Evolutionary conservation across 2,888 invertebrate genomes (phyloP).

Genomic region (Eugnorisma glareosa): DNA sequence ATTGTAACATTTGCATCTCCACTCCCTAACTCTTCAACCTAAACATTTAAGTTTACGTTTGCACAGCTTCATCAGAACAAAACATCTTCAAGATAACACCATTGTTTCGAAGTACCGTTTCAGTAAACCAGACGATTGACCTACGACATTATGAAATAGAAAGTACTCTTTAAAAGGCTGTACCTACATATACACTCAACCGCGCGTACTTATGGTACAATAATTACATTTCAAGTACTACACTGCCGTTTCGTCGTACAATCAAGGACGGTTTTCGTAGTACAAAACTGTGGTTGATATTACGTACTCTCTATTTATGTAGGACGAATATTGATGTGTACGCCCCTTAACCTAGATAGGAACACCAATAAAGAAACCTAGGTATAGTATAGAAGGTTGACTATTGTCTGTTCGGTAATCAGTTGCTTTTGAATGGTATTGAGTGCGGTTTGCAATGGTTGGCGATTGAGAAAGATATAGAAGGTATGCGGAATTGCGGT

Average conservation of each 20-base stretch:
- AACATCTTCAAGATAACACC: slow-evolving; percentile 35
- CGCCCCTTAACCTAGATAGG: slow-evolving; percentile 57
- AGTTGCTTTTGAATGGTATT: slow-evolving; percentile 8
- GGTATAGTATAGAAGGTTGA: neutral
- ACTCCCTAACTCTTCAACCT: neutral
- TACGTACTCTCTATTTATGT: slow-evolving; percentile 63
- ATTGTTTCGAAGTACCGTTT: slow-evolving; percentile 48
- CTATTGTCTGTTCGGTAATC: slow-evolving; percentile 15
- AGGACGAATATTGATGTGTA: slow-evolving; percentile 64
- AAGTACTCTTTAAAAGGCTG: slow-evolving; percentile 51
- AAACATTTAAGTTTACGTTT: slow-evolving; percentile 16
- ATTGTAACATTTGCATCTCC: neutral
- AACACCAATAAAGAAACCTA: slow-evolving; percentile 23
- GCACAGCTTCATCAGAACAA: slow-evolving; percentile 17
- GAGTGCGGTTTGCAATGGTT: neutral
- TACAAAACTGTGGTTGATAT: neutral
- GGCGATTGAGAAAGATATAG: slow-evolving; percentile 19
- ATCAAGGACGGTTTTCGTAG: slow-evolving; percentile 8
- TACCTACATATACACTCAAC: slow-evolving; percentile 14
- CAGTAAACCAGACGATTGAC: slow-evolving; percentile 46
- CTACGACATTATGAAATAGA: slow-evolving; percentile 62
- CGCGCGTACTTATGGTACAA: neutral
- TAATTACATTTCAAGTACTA: neutral
- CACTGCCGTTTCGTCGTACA: neutral
- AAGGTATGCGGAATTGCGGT: slow-evolving; percentile 11